Conservation (phyloP, 2,888 invertebrate genomes). For the Cenopis cana region DNA sequence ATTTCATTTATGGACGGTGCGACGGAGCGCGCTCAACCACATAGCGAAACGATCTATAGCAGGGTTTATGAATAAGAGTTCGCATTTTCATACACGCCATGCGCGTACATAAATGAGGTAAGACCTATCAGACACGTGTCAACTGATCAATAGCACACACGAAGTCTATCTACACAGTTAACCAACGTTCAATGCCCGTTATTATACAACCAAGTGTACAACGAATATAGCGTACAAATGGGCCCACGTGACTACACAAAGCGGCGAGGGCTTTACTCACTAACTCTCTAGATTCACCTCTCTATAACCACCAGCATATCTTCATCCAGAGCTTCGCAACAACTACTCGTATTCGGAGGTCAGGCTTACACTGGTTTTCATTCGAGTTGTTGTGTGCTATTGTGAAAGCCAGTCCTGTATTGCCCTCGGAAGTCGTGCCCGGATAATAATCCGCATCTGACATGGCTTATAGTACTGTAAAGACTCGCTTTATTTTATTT, state of each 20-base stretch:
- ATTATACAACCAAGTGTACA: constrained; percentile 6
- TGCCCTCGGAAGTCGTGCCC: constrained; percentile 36
- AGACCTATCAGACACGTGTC: background rate
- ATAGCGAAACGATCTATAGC: no score
- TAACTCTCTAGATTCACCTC: background rate
- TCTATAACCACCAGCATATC: background rate
- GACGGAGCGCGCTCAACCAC: no score
- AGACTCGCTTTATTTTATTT: constrained; percentile 21
- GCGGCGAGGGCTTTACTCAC: constrained; percentile 13
- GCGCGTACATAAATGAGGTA: background rate
- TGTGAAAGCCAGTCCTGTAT: background rate
- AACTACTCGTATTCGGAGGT: background rate
- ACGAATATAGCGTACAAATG: constrained; percentile 24
- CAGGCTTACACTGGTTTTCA: background rate
- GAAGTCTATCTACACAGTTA: background rate
- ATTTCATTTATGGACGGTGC: no score
- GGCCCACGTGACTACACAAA: constrained; percentile 40
- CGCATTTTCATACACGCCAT: background rate
- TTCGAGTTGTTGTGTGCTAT: background rate
- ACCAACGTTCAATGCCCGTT: constrained; percentile 11
- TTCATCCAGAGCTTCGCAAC: background rate
- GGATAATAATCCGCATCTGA: constrained; percentile 37
- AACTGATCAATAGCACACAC: background rate
- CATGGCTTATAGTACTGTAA: constrained; percentile 27
- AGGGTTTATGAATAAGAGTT: no score